These are phyloP conservation scores for Apodemus sylvaticus DNA, from an alignment of 2,113 vertebrate genomes.

Conservation along the genomic window DNA sequence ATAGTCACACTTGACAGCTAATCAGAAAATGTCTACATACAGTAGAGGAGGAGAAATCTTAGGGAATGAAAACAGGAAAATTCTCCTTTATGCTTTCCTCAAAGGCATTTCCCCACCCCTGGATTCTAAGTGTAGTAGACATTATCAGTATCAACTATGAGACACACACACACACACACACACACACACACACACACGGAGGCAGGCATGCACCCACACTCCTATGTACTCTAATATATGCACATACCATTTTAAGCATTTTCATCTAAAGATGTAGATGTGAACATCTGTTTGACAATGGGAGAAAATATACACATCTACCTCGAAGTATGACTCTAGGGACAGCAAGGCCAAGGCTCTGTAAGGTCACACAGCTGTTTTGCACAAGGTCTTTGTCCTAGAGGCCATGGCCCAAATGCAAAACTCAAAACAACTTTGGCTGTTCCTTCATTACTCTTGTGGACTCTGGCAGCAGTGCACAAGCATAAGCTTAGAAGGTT, in stretches of 20 bases:
- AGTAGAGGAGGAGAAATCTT: neutral
- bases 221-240: neutral
- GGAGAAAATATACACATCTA: conserved; percentile 1
- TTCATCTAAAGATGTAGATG: neutral
- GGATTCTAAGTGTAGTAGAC: neutral
- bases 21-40: neutral
- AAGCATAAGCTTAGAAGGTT: conserved; percentile 10
- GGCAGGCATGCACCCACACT: neutral
- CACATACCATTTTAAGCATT: neutral
- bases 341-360: neutral
- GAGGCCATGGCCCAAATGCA: neutral
- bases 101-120: neutral
- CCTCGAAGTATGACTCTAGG: neutral
- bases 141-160: neutral
- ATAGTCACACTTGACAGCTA: neutral
- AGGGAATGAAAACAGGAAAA: neutral
- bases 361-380: conserved; percentile 55
- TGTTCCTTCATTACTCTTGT: conserved; percentile 13
- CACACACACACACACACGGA: neutral
- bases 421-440: conserved; percentile 15
- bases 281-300: neutral
- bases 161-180: neutral
- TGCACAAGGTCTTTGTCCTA: neutral
- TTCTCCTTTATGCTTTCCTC: neutral
- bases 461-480: neutral